Percentiles rank a stretch among this genome's conserved stretches.
Conservation (phyloP, 2,888 invertebrate species). For the Nephrotoma appendiculata region DNA sequence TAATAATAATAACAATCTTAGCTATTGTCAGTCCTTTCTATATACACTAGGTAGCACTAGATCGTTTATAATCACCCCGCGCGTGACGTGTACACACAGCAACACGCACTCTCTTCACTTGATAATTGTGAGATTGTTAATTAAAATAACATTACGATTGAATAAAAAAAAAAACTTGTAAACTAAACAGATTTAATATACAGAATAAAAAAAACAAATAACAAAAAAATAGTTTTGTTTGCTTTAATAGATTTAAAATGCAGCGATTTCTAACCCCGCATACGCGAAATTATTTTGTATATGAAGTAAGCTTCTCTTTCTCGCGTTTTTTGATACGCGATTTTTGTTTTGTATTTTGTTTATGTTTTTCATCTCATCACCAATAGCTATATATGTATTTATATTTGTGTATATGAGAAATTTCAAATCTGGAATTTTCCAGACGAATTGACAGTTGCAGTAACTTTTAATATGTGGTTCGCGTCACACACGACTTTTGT, state of each 20-base stretch:
- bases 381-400: background rate
- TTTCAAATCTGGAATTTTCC: too few species aligned
- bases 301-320: background rate
- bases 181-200: background rate
- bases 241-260: background rate
- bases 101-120: background rate
- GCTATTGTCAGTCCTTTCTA: background rate
- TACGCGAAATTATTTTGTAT: background rate
- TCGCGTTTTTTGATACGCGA: background rate
- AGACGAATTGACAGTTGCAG: too few species aligned
- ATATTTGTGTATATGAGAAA: background rate
- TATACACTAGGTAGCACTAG: background rate
- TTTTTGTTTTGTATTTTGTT: background rate
- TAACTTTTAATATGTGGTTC: too few species aligned
- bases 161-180: background rate
- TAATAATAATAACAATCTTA: background rate
- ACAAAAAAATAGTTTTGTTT: background rate
- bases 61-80: background rate
- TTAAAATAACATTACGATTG: background rate
- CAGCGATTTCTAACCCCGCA: background rate
- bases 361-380: background rate
- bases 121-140: background rate
- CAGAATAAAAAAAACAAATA: background rate
- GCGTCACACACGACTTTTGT: too few species aligned
- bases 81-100: background rate